Evolutionary conservation across 2,888 invertebrate species (phyloP), one percentile per base, ranked within the genome.

Genomic region (Drosophila greeni): DNA sequence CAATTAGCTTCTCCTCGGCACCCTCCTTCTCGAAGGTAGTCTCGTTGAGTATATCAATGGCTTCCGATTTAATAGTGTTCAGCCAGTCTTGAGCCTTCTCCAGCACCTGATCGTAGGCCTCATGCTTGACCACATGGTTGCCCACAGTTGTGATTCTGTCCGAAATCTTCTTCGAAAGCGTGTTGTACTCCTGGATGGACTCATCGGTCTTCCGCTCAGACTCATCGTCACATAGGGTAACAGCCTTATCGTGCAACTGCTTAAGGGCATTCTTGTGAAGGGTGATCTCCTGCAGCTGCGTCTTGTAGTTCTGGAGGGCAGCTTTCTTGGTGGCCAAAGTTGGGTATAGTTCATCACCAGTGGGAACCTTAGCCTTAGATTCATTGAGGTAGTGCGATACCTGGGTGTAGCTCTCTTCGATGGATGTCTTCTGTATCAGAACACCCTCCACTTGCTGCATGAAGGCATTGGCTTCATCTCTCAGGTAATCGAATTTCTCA

Each of bases 401-500:
- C 91, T 97, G 96, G 47, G 93, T 93, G 75, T 95, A 94, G 70
- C 95, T 96, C 79, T 97, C 97, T 86, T 97, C 97, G 87, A 98
- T 96, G 1, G 97, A 96, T 5, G 96, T 95, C 88, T 97, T 92
- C 80, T 97, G 96, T 86, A 97, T 94, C 68, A 97, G 92, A 37
- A 95, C 94, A 1, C 94, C 94, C 90, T 98, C 97, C 18, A 97
- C 94, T 80, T 94, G 94, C 87, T 97, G 96, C 73, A 96, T 93
- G 2, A 96, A 92, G 16, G 93, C 92, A 86, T 95, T 96, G 0
- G 96, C 92, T 87, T 94, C 93, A 87, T 95, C 96, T 6, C 95
- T 92, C 45, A 97, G 92, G 49, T 94, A 91, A 88, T 98, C 97
- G 83, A 95, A 95, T 70, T 92, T 92, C 82, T 95, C 94, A 71